Evolutionary conservation across 2,113 vertebrate genomes (phyloP), one percentile per base, ranked within the genome.

Genomic region (Pleuronectes platessa): DNA sequence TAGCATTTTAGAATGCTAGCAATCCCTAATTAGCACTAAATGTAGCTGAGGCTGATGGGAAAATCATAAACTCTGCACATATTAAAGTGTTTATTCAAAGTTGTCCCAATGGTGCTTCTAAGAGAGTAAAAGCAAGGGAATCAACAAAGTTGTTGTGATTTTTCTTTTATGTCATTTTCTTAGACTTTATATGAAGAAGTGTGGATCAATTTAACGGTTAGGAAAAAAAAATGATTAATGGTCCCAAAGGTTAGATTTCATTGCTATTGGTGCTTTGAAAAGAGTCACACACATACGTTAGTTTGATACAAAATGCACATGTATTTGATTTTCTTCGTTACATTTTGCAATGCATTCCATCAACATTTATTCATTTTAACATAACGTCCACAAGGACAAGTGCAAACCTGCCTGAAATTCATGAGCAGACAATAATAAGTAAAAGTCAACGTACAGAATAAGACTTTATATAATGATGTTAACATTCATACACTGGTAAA

Each of bases 381-480:
- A 84, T 68, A 49, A 74, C 5, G 88, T 94, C 91, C 93, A 79
- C 49, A 35, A 60, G 90, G 90, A 93, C 83, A 92, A 94, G 93
- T 95, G 93, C 93, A 95, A 94, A 93, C 81, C 64, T 86, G 90
- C 84, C 85, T 89, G 81, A 91, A 90, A 86, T 88, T 88, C 80
- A 83, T 58, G 68, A 89, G 86, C 79, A 88, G 59, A 81, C 82
- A 78, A 86, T 51, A 86, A 82, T 78, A 87, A 76, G 79, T 81
- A 77, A 90, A 86, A 84, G 61, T 88, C 86, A 79, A 84, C 40
- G 56, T 87, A 90, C 86, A 86, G 84, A 92, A 85, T 84, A 71
- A 81, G 74, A 86, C 61, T 63, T 67, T 27, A 82, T 76, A 86
- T 78, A 82, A 89, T 74, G 71, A 86, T 47, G 23, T 85, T 86